Evolutionary conservation across 2,888 invertebrate species (phyloP).

Genomic region (Sylvicola cinctus): DNA sequence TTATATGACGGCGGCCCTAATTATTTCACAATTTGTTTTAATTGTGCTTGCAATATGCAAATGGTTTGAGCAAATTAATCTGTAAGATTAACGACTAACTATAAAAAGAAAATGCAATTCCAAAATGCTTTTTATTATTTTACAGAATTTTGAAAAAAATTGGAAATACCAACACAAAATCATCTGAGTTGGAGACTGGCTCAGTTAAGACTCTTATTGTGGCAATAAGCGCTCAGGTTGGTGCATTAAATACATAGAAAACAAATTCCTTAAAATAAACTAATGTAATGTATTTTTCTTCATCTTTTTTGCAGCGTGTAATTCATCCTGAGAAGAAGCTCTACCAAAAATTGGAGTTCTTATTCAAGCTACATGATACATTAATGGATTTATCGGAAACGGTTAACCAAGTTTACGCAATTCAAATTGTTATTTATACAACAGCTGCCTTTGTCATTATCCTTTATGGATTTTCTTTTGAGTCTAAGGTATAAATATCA

Average conservation of each 20-base stretch:
- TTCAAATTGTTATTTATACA: conserved; percentile 22
- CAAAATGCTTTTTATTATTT: no score
- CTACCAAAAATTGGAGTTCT: no score
- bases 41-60: conserved; percentile 19
- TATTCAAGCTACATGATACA: conserved; percentile 21
- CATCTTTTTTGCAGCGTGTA: no score
- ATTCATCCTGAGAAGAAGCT: no score
- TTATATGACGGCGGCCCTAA: conserved; percentile 16
- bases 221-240: no score
- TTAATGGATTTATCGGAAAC: conserved; percentile 18
- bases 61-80: conserved; percentile 19
- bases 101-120: conserved; percentile 13
- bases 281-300: no score
- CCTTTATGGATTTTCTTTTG: conserved; percentile 22
- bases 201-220: no score
- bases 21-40: conserved; percentile 20
- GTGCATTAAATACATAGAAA: no score
- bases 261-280: no score
- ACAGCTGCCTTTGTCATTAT: conserved; percentile 20
- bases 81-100: conserved; percentile 19
- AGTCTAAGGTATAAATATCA: conserved; percentile 17
- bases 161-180: no score
- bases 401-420: conserved; percentile 18
- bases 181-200: no score
- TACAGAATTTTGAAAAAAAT: no score